Percentiles rank a stretch among this genome's conserved stretches.
phyloP scores from a whole-genome alignment of 1,140 invertebrate genomes.

The Meloidogyne floridensis region DNA sequence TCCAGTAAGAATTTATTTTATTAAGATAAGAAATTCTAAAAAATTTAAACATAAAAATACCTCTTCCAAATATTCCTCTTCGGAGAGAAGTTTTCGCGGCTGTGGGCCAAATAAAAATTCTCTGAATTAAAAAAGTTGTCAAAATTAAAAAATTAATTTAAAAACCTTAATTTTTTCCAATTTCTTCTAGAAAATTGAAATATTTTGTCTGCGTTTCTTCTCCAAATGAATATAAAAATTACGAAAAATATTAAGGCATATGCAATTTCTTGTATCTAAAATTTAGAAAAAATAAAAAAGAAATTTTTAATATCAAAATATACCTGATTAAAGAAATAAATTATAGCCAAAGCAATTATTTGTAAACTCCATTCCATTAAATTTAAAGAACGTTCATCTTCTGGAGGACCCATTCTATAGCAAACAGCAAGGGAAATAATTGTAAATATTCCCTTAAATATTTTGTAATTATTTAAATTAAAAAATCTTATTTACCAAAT shows the following conservation, averaged over 20 bases:
- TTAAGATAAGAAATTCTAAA: no score
- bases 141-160: conserved; percentile 19
- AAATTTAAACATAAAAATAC: conserved; percentile 4
- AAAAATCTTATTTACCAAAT: conserved; percentile 32
- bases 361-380: conserved; percentile 38
- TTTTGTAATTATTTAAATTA: neutral
- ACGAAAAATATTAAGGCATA: conserved; percentile 9
- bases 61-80: conserved; percentile 39
- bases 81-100: conserved; percentile 27
- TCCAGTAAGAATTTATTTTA: no score
- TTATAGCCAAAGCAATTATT: conserved; percentile 29
- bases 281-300: conserved; percentile 1
- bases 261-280: neutral
- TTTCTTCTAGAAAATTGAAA: neutral
- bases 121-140: neutral
- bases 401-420: conserved; percentile 38
- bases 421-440: conserved; percentile 37
- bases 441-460: conserved; percentile 15
- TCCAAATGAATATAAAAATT: conserved; percentile 9
- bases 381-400: conserved; percentile 34
- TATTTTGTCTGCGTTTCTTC: conserved; percentile 13
- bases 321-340: conserved; percentile 35
- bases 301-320: neutral
- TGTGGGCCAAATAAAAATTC: conserved; percentile 27
- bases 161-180: neutral